Conservation (phyloP, 2,113 vertebrate species). For the Paramisgurnus dabryanus region DNA sequence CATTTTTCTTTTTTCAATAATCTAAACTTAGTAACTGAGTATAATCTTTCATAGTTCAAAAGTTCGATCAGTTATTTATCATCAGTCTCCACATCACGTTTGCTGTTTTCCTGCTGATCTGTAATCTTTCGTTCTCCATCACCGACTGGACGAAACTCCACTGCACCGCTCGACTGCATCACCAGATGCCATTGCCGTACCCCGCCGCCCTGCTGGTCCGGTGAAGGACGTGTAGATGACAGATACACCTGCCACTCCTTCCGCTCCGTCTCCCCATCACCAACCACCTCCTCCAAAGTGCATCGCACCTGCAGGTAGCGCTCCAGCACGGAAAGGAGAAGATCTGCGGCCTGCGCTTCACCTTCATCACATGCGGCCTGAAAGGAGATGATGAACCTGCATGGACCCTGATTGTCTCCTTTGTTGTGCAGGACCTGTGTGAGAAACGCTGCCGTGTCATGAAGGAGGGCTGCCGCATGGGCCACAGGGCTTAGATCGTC, state of each 20-base stretch:
- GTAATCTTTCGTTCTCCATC: constrained; percentile 6
- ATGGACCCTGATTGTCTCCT: constrained; percentile 44
- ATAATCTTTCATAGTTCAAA: not conserved
- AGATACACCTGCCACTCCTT: constrained; percentile 70
- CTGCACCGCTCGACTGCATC: constrained; percentile 58
- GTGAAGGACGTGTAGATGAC: constrained; percentile 57
- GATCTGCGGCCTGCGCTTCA: constrained; percentile 51
- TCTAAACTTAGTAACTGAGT: not conserved
- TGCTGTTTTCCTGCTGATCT: not conserved
- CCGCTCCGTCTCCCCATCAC: constrained; percentile 46
- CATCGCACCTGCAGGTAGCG: constrained; percentile 73
- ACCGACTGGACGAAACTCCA: constrained; percentile 65
- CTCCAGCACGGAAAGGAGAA: constrained; percentile 66
- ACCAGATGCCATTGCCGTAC: constrained; percentile 66
- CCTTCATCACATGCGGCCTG: constrained; percentile 48
- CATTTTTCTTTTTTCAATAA: not conserved
- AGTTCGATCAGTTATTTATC: not conserved
- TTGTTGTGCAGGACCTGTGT: constrained; percentile 52
- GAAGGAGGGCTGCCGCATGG: constrained; percentile 68
- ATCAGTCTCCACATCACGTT: not conserved
- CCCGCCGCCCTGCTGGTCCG: not conserved
- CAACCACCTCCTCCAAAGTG: constrained; percentile 62
- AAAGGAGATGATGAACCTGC: constrained; percentile 69
- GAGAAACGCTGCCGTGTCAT: constrained; percentile 72
- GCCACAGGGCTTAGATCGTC: constrained; percentile 59